Evolutionary conservation across 2,888 invertebrate species (phyloP), one percentile per base, ranked within the genome.

Genomic region (Cerceris rybyensis): DNA sequence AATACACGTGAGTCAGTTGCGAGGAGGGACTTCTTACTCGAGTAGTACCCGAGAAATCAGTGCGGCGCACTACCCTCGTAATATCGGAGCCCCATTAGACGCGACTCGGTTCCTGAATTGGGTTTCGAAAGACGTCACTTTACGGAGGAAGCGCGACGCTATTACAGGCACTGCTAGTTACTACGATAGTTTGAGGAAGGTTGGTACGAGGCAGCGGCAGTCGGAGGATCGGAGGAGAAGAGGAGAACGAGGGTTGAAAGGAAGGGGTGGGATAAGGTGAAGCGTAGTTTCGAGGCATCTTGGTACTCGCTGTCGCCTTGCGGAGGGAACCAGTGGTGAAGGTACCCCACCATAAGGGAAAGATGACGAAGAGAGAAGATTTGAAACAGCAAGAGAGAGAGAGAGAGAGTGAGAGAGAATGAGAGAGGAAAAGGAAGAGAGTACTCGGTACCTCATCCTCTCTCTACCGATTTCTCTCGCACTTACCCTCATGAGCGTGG

Each of bases 161-260:
- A 88, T 88, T 88, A 88, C 86, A 88, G 86, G 87, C 88, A 89
- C 87, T 85, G 87, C 86, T 88, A 87, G 88, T 88, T 89, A 89
- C 84, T 86, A 80, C 84, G 87, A 84, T 85, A 87, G 88, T 88
- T 84, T 59, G 76, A 78, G 76, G 75, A 64, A 64, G 72, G 39
- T 39, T 16, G 65, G 74, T 67, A 65, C 50, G 77, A 74, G 73
- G 66, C 66, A 17, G 75, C 55, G 61, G 72, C 68, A 57, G 50
- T 41, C 14, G 70, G 60, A 61, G 43, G 55, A 77, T 54, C 65
- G 65, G 71, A 68, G 60, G 60, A 63, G 52, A 52, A 63, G 63
- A 57, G 50, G 67, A 54, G 61, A 75, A 28, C 14, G 50, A 43
- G 74, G 70, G 73, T 73, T 59, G 76, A 61, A 67, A 55, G 66